Evolutionary conservation across 2,888 invertebrate species (phyloP), one percentile per base, ranked within the genome.

Genomic region (Nineta flava): DNA sequence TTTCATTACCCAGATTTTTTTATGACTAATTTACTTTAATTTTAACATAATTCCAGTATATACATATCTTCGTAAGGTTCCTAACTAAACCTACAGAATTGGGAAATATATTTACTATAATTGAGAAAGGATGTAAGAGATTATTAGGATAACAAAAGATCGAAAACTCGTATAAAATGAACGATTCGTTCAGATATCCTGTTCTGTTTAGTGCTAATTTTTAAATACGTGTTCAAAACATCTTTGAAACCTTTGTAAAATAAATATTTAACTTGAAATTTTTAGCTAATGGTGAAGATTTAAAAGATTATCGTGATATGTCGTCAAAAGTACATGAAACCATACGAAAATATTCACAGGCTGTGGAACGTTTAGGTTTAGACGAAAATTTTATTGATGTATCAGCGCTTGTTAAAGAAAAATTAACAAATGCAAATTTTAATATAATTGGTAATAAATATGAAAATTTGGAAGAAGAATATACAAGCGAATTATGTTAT

Each of bases 331-430:
- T 90, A 53, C 82, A 83, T 55, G 75, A 77, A 52, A 67, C 83
- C 53, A 67, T 90, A 53, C 77, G 80, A 55, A 76, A 75, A 58
- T 87, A 80, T 68, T 82, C 83, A 51, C 74, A 77, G 47, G 67
- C 77, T 46, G 85, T 88, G 0, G 90, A 91, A 64, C 78, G 86
- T 60, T 70, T 90, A 49, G 88, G 90, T 12, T 75, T 90, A 61
- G 90, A 91, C 67, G 91, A 91, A 64, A 87, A 87, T 63, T 90
- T 74, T 64, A 70, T 90, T 57, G 90, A 91, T 69, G 80, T 88
- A 55, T 81, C 85, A 54, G 73, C 76, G 51, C 61, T 82, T 59
- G 77, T 84, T 43, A 70, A 72, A 55, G 69, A 73, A 57, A 72
- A 64, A 58, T 65, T 71, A 62, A 53, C 57, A 7, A 47, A 47